Conservation (phyloP, 2,888 invertebrate genomes). For the Spisula solida region DNA sequence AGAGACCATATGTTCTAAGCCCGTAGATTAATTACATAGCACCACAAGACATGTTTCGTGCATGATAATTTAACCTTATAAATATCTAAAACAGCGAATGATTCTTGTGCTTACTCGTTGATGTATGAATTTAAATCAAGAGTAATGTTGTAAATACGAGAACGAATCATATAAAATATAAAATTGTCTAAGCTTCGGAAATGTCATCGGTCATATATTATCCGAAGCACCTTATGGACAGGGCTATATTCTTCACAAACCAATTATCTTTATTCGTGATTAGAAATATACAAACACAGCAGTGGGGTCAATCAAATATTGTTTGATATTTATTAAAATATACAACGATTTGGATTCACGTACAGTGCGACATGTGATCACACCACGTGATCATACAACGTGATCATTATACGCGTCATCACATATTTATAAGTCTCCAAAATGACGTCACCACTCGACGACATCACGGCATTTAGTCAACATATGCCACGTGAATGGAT, state of each 20-base stretch:
- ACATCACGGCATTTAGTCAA: too few species aligned
- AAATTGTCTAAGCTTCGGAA: not conserved
- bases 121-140: not conserved
- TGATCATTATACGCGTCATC: too few species aligned
- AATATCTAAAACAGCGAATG: not conserved
- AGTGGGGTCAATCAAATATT: not conserved
- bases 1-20: not conserved
- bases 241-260: not conserved
- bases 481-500: too few species aligned
- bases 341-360: not conserved
- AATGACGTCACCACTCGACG: too few species aligned
- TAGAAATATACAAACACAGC: not conserved
- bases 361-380: not conserved
- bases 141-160: not conserved
- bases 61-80: not conserved
- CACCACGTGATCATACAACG: too few species aligned
- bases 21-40: not conserved
- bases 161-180: not conserved
- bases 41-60: not conserved
- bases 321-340: not conserved
- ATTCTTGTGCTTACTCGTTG: not conserved
- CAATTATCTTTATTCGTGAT: not conserved
- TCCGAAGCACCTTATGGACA: not conserved
- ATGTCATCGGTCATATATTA: not conserved
- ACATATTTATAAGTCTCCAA: too few species aligned